phyloP scores from a whole-genome alignment of 2,888 invertebrate genomes.

The Drosophila mettleri region DNA sequence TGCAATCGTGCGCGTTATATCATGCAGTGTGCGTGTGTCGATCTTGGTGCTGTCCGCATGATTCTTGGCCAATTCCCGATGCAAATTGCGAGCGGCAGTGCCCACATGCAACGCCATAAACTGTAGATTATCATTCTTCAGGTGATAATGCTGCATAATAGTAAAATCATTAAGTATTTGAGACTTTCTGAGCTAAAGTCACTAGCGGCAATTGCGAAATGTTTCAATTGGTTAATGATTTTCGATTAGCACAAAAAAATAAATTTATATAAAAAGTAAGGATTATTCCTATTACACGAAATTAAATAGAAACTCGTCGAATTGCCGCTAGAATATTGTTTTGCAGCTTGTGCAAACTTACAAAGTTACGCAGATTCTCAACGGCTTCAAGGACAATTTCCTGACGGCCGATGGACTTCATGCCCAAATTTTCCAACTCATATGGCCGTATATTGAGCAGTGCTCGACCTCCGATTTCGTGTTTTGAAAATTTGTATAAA shows the following conservation, averaged over 20 bases:
- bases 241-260: too few species aligned
- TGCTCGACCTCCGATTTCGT: constrained; percentile 91
- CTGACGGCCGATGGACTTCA: constrained; percentile 95
- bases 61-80: constrained; percentile 88
- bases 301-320: neutral
- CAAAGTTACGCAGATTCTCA: constrained; percentile 94
- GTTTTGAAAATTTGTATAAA: constrained; percentile 91
- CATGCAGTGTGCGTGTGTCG: constrained; percentile 92
- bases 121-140: constrained; percentile 96
- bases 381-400: constrained; percentile 97
- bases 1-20: constrained; percentile 93
- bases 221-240: too few species aligned
- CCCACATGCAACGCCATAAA: constrained; percentile 93
- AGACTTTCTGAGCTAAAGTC: too few species aligned
- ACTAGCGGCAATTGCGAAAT: neutral
- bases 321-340: neutral
- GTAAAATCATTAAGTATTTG: neutral
- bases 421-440: constrained; percentile 94
- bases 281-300: neutral
- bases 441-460: constrained; percentile 94
- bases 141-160: constrained; percentile 92
- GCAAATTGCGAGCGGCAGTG: constrained; percentile 92
- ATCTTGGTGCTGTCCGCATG: constrained; percentile 87
- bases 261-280: too few species aligned
- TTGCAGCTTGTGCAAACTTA: constrained; percentile 87